A percentile compares a stretch with the other conserved stretches of the same genome.
phyloP scores from a whole-genome alignment of 2,113 vertebrate species.

The Clupea harengus region DNA sequence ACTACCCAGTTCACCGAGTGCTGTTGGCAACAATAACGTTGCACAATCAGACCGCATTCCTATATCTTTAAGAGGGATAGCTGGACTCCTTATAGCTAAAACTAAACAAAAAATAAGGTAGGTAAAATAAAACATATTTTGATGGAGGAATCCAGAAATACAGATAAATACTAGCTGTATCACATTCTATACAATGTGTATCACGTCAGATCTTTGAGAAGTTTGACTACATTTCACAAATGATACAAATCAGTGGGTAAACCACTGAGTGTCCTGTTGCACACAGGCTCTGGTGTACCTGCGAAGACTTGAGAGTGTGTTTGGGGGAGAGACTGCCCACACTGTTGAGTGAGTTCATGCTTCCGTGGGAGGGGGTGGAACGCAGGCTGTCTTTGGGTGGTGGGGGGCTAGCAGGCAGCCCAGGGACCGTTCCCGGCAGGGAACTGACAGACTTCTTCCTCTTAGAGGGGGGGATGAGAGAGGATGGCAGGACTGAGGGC shows the following conservation, averaged over 20 bases:
- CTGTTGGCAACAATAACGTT: constrained; percentile 56
- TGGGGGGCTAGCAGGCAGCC: constrained; percentile 87
- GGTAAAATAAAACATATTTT: neutral
- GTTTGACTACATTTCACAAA: neutral
- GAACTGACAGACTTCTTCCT: constrained; percentile 82
- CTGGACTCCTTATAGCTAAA: neutral
- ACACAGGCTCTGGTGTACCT: constrained; percentile 67
- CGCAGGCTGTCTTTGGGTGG: constrained; percentile 90
- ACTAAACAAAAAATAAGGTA: neutral
- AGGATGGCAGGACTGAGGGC: constrained; percentile 81
- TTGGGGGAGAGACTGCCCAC: constrained; percentile 90
- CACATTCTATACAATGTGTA: neutral
- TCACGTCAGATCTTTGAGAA: neutral
- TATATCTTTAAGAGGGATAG: neutral
- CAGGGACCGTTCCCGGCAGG: constrained; percentile 77
- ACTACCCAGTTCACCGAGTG: constrained; percentile 87
- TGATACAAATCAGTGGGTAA: neutral
- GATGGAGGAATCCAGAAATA: neutral
- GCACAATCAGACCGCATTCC: neutral
- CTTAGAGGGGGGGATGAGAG: constrained; percentile 90
- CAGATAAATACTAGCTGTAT: neutral
- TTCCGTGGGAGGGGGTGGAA: constrained; percentile 92
- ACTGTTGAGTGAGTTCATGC: constrained; percentile 90
- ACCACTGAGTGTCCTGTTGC: neutral
- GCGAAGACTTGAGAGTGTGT: constrained; percentile 82